These are phyloP conservation scores for Zaprionus nigranus DNA, from an alignment of 1,140 invertebrate genomes.

Conservation along the genomic window DNA sequence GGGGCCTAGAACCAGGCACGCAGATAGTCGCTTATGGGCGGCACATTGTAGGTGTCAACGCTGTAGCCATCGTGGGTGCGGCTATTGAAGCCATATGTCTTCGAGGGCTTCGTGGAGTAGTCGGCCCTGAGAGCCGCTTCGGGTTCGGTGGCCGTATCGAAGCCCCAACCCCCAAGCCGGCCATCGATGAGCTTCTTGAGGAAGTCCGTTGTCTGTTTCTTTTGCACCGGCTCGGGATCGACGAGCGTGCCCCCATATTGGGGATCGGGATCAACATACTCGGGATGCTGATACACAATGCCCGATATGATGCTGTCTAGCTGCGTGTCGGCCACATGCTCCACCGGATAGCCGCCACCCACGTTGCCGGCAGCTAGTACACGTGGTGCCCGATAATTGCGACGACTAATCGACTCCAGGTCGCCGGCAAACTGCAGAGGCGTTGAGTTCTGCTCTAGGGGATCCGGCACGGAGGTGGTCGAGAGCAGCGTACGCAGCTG, in stretches of 20 bases:
- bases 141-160: constrained; percentile 55
- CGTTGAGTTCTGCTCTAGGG: constrained; percentile 54
- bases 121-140: constrained; percentile 57
- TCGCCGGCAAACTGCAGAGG: constrained; percentile 69
- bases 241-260: constrained; percentile 57
- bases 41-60: constrained; percentile 64
- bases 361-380: constrained; percentile 19
- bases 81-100: constrained; percentile 72
- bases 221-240: constrained; percentile 68
- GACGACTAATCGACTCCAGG: constrained; percentile 42
- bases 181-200: constrained; percentile 71
- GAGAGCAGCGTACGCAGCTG: constrained; percentile 55
- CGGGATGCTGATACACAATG: constrained; percentile 70
- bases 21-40: constrained; percentile 67
- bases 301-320: constrained; percentile 72
- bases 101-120: constrained; percentile 50
- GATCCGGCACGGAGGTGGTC: constrained; percentile 74
- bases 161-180: constrained; percentile 67
- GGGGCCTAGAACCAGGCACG: constrained; percentile 65
- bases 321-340: constrained; percentile 62
- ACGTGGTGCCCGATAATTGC: constrained; percentile 20
- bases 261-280: constrained; percentile 43
- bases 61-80: constrained; percentile 66
- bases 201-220: constrained; percentile 66
- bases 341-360: constrained; percentile 58